Percentiles rank a stretch among this genome's conserved stretches.
Evolutionary conservation across 1,140 invertebrate species (phyloP).

Genomic region (Colletes latitarsis): DNA sequence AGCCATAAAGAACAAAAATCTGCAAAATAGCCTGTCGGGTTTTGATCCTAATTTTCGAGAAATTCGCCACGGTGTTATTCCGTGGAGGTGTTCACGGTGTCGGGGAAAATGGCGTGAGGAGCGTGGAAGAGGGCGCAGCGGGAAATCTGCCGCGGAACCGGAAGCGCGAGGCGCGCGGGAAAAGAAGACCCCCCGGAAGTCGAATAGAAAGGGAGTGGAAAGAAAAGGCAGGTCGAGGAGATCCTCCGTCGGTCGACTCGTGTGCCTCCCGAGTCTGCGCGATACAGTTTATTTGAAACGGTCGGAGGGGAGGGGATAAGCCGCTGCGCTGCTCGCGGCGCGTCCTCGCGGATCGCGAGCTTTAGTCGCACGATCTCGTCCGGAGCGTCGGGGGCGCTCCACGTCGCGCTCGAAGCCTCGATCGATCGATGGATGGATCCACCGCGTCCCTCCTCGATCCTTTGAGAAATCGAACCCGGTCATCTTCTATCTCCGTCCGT

Average conservation of each 20-base stretch:
- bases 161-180: conserved; percentile 16
- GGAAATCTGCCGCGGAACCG: conserved; percentile 54
- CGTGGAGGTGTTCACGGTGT: too few species aligned
- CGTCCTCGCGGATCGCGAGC: conserved; percentile 72
- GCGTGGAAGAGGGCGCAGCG: background rate
- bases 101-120: conserved; percentile 17
- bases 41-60: too few species aligned
- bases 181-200: conserved; percentile 15
- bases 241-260: conserved; percentile 23
- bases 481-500: background rate
- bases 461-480: conserved; percentile 9
- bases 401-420: conserved; percentile 49
- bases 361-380: conserved; percentile 79
- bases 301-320: conserved; percentile 72
- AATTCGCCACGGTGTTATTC: too few species aligned
- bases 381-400: conserved; percentile 71
- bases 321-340: conserved; percentile 48
- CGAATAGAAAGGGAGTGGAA: conserved; percentile 47
- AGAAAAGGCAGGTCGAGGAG: conserved; percentile 30
- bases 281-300: conserved; percentile 73
- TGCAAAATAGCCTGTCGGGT: too few species aligned
- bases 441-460: conserved; percentile 18
- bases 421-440: conserved; percentile 41
- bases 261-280: conserved; percentile 61
- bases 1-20: too few species aligned